Percentiles rank a stretch among this genome's conserved stretches.
These are phyloP conservation scores for Brachionus asplanchnoidis DNA, from an alignment of 1,140 invertebrate species.

Conservation along the genomic window DNA sequence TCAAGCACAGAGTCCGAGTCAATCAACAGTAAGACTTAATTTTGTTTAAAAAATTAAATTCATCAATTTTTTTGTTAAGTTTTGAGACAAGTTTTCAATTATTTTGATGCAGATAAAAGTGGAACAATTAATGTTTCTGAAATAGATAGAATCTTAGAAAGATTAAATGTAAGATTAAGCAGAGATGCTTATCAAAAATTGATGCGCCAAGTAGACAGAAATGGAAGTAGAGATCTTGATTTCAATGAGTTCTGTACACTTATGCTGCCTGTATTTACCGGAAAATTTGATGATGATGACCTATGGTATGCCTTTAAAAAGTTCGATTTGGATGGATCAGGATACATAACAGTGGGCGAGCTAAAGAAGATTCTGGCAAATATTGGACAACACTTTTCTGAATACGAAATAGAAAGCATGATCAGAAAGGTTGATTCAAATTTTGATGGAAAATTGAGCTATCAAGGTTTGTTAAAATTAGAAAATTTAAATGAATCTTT, in stretches of 20 bases:
- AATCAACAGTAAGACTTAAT: not conserved
- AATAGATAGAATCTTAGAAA: not conserved
- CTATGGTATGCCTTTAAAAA: conserved; percentile 13
- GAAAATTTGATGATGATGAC: conserved; percentile 25
- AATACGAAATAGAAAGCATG: conserved; percentile 22
- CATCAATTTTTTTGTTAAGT: not conserved
- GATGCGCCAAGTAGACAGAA: conserved; percentile 7
- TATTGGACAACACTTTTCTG: conserved; percentile 31
- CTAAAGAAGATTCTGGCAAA: conserved; percentile 23
- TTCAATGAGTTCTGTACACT: conserved; percentile 39
- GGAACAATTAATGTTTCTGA: conserved; percentile 21
- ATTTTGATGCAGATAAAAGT: conserved; percentile 36
- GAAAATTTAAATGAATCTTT: not conserved
- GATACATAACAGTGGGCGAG: conserved; percentile 5
- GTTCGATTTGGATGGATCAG: conserved; percentile 12
- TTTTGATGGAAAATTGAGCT: conserved; percentile 20
- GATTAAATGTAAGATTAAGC: not conserved
- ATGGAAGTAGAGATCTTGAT: not conserved
- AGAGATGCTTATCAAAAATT: conserved; percentile 28
- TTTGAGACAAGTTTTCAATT: conserved; percentile 19
- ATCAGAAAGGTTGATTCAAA: conserved; percentile 24
- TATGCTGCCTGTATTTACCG: conserved; percentile 11
- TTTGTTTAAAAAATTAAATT: not conserved
- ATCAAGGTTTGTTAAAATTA: not conserved
- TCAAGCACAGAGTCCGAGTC: not conserved